phyloP scores from a whole-genome alignment of 2,797 vertebrate genomes.

The Chiloscyllium punctatum region DNA sequence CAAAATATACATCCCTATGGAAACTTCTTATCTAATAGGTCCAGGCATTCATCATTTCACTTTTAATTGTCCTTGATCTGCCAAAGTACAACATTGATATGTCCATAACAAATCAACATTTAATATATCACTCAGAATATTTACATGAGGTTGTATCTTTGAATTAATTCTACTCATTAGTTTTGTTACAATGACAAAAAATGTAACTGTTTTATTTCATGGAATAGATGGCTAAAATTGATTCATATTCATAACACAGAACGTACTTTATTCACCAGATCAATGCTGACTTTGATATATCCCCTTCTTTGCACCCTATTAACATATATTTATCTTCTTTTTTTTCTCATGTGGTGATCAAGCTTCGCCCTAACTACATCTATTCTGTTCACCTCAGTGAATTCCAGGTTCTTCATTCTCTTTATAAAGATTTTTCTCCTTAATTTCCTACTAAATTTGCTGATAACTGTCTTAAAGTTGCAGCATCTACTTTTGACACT shows the following conservation, averaged over 20 bases:
- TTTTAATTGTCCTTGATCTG: conserved; percentile 7
- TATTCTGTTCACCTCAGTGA: neutral
- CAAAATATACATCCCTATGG: neutral
- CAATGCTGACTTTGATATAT: neutral
- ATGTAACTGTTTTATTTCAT: neutral
- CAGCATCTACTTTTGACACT: neutral
- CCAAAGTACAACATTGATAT: neutral
- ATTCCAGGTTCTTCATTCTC: neutral
- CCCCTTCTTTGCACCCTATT: neutral
- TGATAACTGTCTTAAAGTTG: neutral
- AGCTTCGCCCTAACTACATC: neutral
- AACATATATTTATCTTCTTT: neutral
- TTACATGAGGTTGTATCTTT: neutral
- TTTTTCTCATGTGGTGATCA: too few relatives aligned
- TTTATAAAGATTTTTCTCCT: neutral
- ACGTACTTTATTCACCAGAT: neutral
- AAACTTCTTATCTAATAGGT: neutral
- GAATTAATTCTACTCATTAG: neutral
- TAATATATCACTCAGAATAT: neutral
- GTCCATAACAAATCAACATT: neutral
- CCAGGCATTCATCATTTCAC: conserved; percentile 1
- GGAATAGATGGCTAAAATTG: neutral
- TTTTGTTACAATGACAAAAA: neutral
- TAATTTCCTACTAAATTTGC: neutral
- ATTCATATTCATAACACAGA: neutral